Percentiles rank a stretch among this genome's conserved stretches.
These are phyloP conservation scores for Hyles lineata DNA, from an alignment of 2,888 invertebrate species.

Conservation along the genomic window DNA sequence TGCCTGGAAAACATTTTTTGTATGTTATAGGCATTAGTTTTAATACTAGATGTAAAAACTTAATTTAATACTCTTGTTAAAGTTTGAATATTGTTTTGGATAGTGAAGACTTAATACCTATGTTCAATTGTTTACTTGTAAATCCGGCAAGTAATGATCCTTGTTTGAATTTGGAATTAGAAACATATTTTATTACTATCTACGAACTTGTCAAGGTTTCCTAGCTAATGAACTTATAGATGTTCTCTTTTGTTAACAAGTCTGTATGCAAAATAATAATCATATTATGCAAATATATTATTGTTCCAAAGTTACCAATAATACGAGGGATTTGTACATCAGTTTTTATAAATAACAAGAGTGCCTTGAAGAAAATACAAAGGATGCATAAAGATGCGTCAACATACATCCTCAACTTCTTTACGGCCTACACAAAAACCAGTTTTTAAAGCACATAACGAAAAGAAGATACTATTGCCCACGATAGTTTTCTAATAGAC, in stretches of 20 bases:
- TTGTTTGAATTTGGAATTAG: too few species aligned
- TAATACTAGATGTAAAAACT: too few species aligned
- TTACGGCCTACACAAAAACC: conserved; percentile 9
- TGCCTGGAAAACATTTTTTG: too few species aligned
- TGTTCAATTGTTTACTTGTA: too few species aligned
- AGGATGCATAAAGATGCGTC: conserved; percentile 20
- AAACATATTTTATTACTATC: too few species aligned
- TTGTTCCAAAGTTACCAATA: background rate
- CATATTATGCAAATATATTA: conserved; percentile 2
- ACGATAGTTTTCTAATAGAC: conserved; percentile 7
- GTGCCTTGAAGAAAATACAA: conserved; percentile 15
- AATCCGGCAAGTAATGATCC: too few species aligned
- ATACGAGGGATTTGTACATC: conserved; percentile 5
- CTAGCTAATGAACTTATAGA: too few species aligned
- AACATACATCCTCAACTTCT: conserved; percentile 12
- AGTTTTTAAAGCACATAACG: conserved; percentile 16
- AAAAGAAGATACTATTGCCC: conserved; percentile 10
- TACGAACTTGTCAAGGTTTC: too few species aligned
- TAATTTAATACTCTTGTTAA: too few species aligned
- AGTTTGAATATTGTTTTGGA: too few species aligned
- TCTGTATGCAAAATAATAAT: background rate
- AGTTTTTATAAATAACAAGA: conserved; percentile 2
- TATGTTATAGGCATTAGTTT: too few species aligned
- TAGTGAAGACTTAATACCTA: too few species aligned
- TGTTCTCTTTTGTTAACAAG: background rate